Percentiles rank a stretch among this genome's conserved stretches.
Conservation (phyloP, 2,888 invertebrate genomes). For the Eristalis pertinax region DNA sequence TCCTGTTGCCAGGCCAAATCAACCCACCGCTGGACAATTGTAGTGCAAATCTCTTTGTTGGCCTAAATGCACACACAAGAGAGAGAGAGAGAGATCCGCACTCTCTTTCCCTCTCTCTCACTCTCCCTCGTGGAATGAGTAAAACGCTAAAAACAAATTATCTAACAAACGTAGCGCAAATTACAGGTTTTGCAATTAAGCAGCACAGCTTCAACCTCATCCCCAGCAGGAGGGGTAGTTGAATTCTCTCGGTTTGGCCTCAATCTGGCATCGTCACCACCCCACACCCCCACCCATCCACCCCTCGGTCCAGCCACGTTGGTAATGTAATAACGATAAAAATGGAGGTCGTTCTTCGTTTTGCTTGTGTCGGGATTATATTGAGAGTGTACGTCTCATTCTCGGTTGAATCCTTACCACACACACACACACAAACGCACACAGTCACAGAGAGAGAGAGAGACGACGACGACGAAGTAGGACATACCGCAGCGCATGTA, state of each 20-base stretch:
- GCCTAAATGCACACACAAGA: slow-evolving; percentile 50
- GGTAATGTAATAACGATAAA: slow-evolving; percentile 71
- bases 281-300: slow-evolving; percentile 1
- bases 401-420: background rate
- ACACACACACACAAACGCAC: background rate
- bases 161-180: slow-evolving; percentile 72
- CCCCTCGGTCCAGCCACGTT: background rate
- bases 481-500: slow-evolving; percentile 69
- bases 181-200: slow-evolving; percentile 73
- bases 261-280: slow-evolving; percentile 11
- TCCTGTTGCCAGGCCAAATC: slow-evolving; percentile 41
- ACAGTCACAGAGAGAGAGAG: background rate
- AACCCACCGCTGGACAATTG: slow-evolving; percentile 54
- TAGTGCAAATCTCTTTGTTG: slow-evolving; percentile 64
- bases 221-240: background rate
- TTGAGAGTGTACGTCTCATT: slow-evolving; percentile 39
- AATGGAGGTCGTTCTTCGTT: slow-evolving; percentile 64
- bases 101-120: no score
- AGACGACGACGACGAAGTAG: slow-evolving; percentile 7
- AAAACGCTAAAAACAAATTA: slow-evolving; percentile 70
- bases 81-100: no score
- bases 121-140: slow-evolving; percentile 26
- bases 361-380: slow-evolving; percentile 65
- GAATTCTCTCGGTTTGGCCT: slow-evolving; percentile 16
- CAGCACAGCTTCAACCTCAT: slow-evolving; percentile 52